These are phyloP conservation scores for Natrix natrix DNA, from an alignment of 2,797 vertebrate genomes.

Conservation along the genomic window DNA sequence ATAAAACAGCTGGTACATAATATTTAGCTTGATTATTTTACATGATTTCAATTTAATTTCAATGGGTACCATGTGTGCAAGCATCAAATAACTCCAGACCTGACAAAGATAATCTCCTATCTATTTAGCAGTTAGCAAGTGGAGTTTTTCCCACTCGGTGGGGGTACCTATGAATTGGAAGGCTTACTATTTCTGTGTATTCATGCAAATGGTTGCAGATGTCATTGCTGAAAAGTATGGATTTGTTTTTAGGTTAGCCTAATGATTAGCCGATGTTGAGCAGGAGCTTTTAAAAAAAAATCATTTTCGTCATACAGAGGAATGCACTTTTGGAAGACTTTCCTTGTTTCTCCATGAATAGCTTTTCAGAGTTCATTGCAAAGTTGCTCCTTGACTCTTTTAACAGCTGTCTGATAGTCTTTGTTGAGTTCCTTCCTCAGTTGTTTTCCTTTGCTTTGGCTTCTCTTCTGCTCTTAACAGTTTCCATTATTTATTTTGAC, in stretches of 20 bases:
- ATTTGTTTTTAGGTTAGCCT: background rate
- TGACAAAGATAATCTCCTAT: slow-evolving; percentile 49
- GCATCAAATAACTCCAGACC: slow-evolving; percentile 58
- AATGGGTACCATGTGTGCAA: slow-evolving; percentile 41
- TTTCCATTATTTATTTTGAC: background rate
- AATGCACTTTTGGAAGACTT: background rate
- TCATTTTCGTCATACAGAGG: background rate
- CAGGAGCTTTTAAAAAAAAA: background rate
- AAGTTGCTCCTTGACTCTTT: background rate
- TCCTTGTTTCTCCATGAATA: background rate
- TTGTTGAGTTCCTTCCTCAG: background rate
- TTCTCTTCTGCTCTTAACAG: background rate
- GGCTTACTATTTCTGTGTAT: background rate
- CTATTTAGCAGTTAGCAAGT: background rate
- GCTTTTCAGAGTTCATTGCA: background rate
- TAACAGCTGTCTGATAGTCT: background rate
- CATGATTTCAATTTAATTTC: slow-evolving; percentile 58
- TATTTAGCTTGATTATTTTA: slow-evolving; percentile 51
- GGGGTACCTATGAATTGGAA: background rate
- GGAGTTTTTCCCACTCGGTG: background rate
- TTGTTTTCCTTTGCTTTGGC: background rate
- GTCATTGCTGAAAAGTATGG: background rate
- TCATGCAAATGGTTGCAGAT: background rate
- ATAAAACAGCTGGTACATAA: slow-evolving; percentile 56
- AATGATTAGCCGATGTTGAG: background rate